These are phyloP conservation scores for Corythornis vintsioides DNA, from an alignment of 2,113 vertebrate species.

Conservation along the genomic window DNA sequence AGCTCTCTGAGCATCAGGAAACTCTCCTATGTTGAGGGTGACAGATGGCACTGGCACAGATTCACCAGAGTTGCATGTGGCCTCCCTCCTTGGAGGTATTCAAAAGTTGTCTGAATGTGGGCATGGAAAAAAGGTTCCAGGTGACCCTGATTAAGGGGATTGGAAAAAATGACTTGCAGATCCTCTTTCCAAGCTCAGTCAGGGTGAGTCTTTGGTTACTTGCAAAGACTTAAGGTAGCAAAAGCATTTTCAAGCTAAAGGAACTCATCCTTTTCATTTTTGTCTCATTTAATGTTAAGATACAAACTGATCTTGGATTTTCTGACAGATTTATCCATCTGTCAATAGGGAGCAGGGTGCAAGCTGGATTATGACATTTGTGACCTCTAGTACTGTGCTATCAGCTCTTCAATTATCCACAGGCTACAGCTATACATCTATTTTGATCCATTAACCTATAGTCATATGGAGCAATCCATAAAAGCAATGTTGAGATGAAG, in stretches of 20 bases:
- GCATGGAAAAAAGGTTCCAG: not conserved
- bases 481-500: not conserved
- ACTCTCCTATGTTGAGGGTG: not conserved
- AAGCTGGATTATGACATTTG: not conserved
- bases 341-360: not conserved
- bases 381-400: not conserved
- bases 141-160: not conserved
- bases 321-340: not conserved
- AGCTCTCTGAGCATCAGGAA: not conserved
- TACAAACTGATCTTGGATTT: not conserved
- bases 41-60: not conserved
- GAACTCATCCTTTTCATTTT: not conserved
- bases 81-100: not conserved
- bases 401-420: not conserved
- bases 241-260: not conserved
- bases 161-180: not conserved
- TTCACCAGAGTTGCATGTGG: not conserved
- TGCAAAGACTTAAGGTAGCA: not conserved
- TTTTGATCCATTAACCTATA: not conserved
- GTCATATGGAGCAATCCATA: not conserved
- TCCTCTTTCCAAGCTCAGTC: not conserved
- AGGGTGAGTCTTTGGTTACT: not conserved
- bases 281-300: not conserved
- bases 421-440: not conserved
- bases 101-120: not conserved